Base-by-base conservation (phyloP, 2,113 vertebrate species). In the Falco punctatus region DNA sequence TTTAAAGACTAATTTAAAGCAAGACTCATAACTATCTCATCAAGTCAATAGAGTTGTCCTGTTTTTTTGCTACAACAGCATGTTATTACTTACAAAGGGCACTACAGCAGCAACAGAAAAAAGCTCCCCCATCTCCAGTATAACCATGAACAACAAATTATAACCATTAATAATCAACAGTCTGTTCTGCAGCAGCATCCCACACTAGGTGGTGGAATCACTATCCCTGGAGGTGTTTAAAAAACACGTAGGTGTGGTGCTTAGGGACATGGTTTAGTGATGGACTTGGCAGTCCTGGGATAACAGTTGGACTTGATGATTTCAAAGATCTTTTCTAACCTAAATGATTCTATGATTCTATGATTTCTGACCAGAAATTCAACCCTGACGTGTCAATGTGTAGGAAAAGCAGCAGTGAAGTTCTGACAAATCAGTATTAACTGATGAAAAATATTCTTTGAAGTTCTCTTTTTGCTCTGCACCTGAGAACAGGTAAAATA, bases 121-220 rank as follows among this genome's bases (percentile, higher is more conserved):
- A 58, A 11, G 0, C 16, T 26, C 7, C 26, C 42, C 27, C 0
- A 7, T 9, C 3, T 10, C 26, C 14, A 21, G 18, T 22, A 61
- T 23, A 51, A 44, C 5, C 6, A n/a, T 19, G 23, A 67, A 65
- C 81, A 62, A 28, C 2, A 57, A 81, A 91, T 22, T 19, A 44
- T 9, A 67, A 20, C 5, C 12, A 67, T 27, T 54, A n/a, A 24
- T 51, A 65, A 77, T 13, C 10, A 77, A 11, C 72, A 18, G 3
- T 40, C 27, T 78, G 1, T 62, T 42, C 42, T 35, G 16, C 22
- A 79, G 10, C 10, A 83, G 14, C 9, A 48, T 65, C 15, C 2
- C 6, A 32, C 5, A 5, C 2, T 73, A 23, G 42, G 42, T 42
- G 42, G 42, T 42, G 42, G 42, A 42, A 42, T 42, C 42, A 42